Conservation (phyloP, 2,888 invertebrate species). For the Drosophila pseudotalamancana region DNA sequence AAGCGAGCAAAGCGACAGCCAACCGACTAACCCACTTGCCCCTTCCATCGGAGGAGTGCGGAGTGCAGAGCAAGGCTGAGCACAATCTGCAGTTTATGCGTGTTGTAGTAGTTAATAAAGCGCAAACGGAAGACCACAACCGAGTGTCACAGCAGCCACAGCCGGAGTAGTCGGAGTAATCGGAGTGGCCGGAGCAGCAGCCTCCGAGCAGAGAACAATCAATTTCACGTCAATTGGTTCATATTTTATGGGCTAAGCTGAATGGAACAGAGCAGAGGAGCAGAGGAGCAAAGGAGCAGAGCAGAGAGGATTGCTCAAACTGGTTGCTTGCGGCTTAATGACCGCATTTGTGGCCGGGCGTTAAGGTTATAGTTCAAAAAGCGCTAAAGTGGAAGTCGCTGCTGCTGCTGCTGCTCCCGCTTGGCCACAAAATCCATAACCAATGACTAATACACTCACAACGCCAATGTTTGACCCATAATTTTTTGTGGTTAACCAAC, state of each 20-base stretch:
- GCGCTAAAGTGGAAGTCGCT: slow-evolving; percentile 34
- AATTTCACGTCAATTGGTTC: slow-evolving; percentile 79
- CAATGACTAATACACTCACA: slow-evolving; percentile 31
- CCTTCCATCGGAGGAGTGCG: not conserved
- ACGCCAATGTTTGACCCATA: slow-evolving; percentile 60
- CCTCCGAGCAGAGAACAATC: slow-evolving; percentile 59
- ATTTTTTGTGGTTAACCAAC: slow-evolving; percentile 33
- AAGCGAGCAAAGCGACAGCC: slow-evolving; percentile 51
- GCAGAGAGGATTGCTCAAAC: slow-evolving; percentile 9
- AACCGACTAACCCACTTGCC: slow-evolving; percentile 14
- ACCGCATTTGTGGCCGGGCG: slow-evolving; percentile 44
- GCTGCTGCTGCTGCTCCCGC: not conserved
- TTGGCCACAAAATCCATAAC: not conserved
- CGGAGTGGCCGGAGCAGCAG: slow-evolving; percentile 1
- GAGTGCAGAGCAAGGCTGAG: slow-evolving; percentile 11
- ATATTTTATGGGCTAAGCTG: slow-evolving; percentile 68
- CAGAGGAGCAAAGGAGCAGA: slow-evolving; percentile 9
- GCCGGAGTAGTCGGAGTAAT: not conserved
- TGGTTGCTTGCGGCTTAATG: slow-evolving; percentile 37
- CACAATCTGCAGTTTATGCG: slow-evolving; percentile 65
- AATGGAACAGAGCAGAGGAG: not conserved
- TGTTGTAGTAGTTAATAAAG: slow-evolving; percentile 70
- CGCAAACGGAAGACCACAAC: slow-evolving; percentile 56
- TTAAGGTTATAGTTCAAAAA: slow-evolving; percentile 60
- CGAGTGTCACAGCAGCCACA: slow-evolving; percentile 39